Percentiles rank a stretch among this genome's conserved stretches.
Evolutionary conservation across 2,113 vertebrate genomes (phyloP).

Genomic region (Amphiprion ocellaris): DNA sequence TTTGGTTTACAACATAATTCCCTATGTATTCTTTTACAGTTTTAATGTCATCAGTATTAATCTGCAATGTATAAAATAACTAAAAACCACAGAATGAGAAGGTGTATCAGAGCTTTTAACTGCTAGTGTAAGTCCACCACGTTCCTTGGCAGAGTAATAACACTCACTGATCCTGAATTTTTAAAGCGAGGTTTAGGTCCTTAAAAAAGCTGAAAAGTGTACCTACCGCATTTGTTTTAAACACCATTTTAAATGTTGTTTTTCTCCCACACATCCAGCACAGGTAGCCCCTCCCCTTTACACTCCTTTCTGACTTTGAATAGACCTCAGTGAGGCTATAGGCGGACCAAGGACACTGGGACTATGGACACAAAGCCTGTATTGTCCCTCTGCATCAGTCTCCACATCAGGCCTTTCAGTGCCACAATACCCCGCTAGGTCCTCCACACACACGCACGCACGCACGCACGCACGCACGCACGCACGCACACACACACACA

Average conservation of each 20-base stretch:
- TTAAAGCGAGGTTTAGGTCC: no score
- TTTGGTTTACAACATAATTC: no score
- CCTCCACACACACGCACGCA: conserved; percentile 28
- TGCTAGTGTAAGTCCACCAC: no score
- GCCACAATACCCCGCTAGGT: conserved; percentile 67
- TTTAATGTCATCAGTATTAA: no score
- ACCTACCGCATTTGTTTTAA: neutral
- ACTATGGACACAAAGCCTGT: conserved; percentile 76
- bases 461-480: neutral
- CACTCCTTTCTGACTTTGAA: conserved; percentile 56
- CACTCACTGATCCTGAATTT: no score
- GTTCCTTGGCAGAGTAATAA: neutral
- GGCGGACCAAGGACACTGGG: conserved; percentile 69
- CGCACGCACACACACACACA: conserved; percentile 37
- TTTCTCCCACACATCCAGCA: conserved; percentile 26
- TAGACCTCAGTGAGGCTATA: conserved; percentile 58
- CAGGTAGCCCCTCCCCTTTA: conserved; percentile 74
- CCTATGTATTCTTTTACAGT: no score
- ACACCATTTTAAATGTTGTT: neutral
- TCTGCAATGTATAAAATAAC: no score
- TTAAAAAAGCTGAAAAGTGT: neutral
- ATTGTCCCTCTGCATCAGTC: conserved; percentile 81
- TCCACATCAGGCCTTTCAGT: conserved; percentile 80
- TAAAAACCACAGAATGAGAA: no score
- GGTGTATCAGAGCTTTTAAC: no score